These are phyloP conservation scores for Euphonia xanthogaster DNA, from an alignment of 2,797 vertebrate species.

Conservation along the genomic window DNA sequence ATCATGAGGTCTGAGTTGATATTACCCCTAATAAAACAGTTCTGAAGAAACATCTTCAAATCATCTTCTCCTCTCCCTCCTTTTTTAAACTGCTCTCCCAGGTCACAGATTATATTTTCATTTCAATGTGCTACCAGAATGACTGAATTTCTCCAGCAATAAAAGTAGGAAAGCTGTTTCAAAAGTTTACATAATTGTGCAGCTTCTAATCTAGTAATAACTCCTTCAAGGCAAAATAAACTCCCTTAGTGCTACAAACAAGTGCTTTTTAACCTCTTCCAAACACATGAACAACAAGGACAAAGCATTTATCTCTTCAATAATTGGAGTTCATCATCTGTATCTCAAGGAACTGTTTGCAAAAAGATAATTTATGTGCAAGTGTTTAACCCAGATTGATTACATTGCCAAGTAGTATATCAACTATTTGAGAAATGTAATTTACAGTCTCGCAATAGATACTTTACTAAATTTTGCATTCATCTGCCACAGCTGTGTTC, in stretches of 20 bases:
- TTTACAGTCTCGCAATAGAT: constrained; percentile 17
- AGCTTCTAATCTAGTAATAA: neutral
- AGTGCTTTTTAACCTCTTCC: neutral
- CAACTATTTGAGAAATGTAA: constrained; percentile 9
- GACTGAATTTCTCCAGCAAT: neutral
- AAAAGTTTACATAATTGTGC: neutral
- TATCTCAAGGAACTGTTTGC: neutral
- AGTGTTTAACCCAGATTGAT: constrained; percentile 18
- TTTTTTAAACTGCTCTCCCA: neutral
- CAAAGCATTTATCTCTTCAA: neutral
- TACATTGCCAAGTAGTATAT: neutral
- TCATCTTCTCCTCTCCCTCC: neutral
- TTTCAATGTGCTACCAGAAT: neutral
- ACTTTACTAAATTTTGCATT: constrained; percentile 29
- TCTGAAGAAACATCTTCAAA: neutral
- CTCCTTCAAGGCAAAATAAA: neutral
- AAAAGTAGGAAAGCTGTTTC: neutral
- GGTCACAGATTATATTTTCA: neutral
- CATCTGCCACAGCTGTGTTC: constrained; percentile 26
- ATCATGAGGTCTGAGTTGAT: neutral
- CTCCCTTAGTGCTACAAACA: neutral
- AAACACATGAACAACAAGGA: neutral
- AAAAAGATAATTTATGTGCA: constrained; percentile 30
- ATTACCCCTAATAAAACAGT: neutral
- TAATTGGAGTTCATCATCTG: neutral